A percentile compares a stretch with the other conserved stretches of the same genome.
These are phyloP conservation scores for Argentina silus DNA, from an alignment of 2,797 vertebrate genomes.

Conservation along the genomic window DNA sequence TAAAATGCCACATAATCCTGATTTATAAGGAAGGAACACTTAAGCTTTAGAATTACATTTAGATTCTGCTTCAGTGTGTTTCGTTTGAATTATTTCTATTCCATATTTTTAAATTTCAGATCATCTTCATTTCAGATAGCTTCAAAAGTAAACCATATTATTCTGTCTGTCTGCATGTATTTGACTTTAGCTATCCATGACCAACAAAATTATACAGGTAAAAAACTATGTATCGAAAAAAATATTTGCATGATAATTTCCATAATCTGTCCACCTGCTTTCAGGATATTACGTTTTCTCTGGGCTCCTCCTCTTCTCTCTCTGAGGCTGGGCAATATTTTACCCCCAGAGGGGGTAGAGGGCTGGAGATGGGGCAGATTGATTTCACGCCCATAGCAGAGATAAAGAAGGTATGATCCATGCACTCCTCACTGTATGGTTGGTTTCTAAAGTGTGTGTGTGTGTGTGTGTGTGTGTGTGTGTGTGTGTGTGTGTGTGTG, in stretches of 20 bases:
- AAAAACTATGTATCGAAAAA: not conserved
- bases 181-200: not conserved
- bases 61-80: not conserved
- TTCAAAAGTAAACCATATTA: not conserved
- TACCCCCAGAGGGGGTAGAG: constrained; percentile 36
- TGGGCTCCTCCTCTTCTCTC: constrained; percentile 26
- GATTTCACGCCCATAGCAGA: constrained; percentile 64
- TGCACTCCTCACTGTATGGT: not conserved
- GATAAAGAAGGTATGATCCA: constrained; percentile 45
- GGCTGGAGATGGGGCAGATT: constrained; percentile 61
- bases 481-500: not conserved
- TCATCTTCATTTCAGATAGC: not conserved
- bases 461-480: not conserved
- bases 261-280: constrained; percentile 29
- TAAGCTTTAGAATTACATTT: not conserved
- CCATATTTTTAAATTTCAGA: not conserved
- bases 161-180: not conserved
- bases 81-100: not conserved
- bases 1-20: not conserved
- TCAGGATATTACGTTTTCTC: constrained; percentile 20
- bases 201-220: not conserved
- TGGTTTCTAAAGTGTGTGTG: not conserved
- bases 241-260: constrained; percentile 48
- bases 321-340: not conserved
- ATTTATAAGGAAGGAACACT: not conserved